Evolutionary conservation across 1,140 invertebrate species (phyloP).

Genomic region (Polypedilum vanderplanki): DNA sequence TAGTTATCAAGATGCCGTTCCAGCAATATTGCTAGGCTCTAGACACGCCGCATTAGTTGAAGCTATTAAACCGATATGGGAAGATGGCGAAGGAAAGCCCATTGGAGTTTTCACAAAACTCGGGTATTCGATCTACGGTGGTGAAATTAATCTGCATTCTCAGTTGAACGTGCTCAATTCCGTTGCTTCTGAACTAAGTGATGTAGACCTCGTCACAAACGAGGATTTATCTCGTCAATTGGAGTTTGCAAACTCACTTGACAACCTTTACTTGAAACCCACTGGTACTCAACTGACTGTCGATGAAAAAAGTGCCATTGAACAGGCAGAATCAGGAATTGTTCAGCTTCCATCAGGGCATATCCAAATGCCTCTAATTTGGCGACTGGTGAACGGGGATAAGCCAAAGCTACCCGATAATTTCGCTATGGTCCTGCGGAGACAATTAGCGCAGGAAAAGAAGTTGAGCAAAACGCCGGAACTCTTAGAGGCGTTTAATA

Average conservation of each 20-base stretch:
- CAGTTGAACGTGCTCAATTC: too few relatives aligned
- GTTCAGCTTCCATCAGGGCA: background rate
- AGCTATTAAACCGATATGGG: too few relatives aligned
- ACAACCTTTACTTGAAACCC: background rate
- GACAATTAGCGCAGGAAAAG: background rate
- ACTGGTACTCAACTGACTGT: background rate
- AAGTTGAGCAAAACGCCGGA: background rate
- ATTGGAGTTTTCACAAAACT: too few relatives aligned
- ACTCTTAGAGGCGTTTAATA: background rate
- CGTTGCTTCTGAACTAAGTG: too few relatives aligned
- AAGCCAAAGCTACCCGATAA: background rate
- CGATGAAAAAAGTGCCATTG: background rate
- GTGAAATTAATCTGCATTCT: too few relatives aligned
- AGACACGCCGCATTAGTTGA: too few relatives aligned
- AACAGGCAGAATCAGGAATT: background rate
- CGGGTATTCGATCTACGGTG: too few relatives aligned
- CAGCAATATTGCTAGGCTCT: too few relatives aligned
- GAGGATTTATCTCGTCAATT: background rate
- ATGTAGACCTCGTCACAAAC: too few relatives aligned
- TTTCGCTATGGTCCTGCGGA: background rate
- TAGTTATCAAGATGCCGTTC: too few relatives aligned
- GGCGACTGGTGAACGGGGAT: background rate
- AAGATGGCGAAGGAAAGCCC: too few relatives aligned
- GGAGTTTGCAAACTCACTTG: background rate
- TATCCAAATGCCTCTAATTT: background rate